phyloP scores from a whole-genome alignment of 2,113 vertebrate genomes.

The Circaetus gallicus region DNA sequence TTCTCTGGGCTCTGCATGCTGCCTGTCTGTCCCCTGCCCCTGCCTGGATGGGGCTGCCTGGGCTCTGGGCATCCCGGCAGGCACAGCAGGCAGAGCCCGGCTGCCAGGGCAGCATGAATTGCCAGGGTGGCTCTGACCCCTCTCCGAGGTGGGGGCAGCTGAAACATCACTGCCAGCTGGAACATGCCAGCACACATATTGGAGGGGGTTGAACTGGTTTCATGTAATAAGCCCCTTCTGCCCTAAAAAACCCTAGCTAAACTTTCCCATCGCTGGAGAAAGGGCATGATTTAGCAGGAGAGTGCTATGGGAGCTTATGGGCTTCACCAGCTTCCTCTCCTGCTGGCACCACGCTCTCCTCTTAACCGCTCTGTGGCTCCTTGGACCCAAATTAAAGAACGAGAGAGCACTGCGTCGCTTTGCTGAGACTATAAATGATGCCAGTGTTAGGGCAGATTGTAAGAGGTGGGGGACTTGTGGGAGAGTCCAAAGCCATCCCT shows the following conservation, averaged over 20 bases:
- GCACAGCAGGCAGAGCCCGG: not conserved
- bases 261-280: not conserved
- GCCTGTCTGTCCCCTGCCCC: not conserved
- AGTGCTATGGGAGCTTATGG: not conserved
- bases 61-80: not conserved
- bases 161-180: not conserved
- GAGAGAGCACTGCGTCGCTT: fast-evolving
- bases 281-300: not conserved
- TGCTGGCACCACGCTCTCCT: not conserved
- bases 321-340: not conserved
- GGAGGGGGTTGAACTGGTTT: not conserved
- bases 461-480: not conserved
- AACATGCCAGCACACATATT: not conserved
- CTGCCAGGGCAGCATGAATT: not conserved
- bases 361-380: not conserved
- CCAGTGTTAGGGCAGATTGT: not conserved
- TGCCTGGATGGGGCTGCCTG: not conserved
- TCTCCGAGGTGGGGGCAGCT: not conserved
- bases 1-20: not conserved
- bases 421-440: not conserved
- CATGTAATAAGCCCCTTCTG: not conserved
- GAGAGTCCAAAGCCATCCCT: not conserved
- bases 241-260: not conserved
- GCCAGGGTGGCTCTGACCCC: not conserved
- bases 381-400: not conserved